Conservation (phyloP, 1,140 invertebrate genomes). For the Dendrolimus kikuchii region DNA sequence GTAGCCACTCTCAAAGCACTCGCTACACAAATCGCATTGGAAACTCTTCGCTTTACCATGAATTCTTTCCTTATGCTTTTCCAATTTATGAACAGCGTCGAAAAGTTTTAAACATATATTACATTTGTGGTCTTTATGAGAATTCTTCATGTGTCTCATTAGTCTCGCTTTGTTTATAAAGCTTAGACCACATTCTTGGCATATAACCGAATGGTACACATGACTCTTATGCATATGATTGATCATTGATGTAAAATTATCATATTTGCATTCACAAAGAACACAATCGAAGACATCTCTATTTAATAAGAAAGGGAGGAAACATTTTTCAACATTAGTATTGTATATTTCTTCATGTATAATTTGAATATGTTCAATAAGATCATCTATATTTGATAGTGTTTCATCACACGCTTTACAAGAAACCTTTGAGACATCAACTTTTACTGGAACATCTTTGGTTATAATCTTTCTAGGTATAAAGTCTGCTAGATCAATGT, state of each 20-base stretch:
- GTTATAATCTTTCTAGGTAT: slow-evolving; percentile 32
- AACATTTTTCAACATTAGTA: slow-evolving; percentile 17
- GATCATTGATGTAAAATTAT: slow-evolving; percentile 36
- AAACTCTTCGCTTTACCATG: slow-evolving; percentile 20
- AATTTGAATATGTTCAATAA: slow-evolving; percentile 26
- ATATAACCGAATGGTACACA: slow-evolving; percentile 26
- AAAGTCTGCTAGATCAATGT: slow-evolving; percentile 25
- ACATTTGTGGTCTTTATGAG: slow-evolving; percentile 28
- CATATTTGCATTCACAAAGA: slow-evolving; percentile 22
- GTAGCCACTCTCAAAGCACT: slow-evolving; percentile 27
- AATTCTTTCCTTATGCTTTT: slow-evolving; percentile 27
- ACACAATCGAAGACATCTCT: slow-evolving; percentile 28
- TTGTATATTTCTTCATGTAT: slow-evolving; percentile 32
- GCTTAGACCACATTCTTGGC: slow-evolving; percentile 39
- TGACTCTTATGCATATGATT: slow-evolving; percentile 41
- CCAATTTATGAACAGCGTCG: slow-evolving; percentile 23
- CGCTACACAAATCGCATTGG: slow-evolving; percentile 30
- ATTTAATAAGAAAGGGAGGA: slow-evolving; percentile 33
- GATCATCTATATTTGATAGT: slow-evolving; percentile 21
- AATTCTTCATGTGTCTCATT: slow-evolving; percentile 33
- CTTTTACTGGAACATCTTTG: slow-evolving; percentile 44
- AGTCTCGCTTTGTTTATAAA: slow-evolving; percentile 30
- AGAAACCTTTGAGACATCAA: slow-evolving; percentile 26
- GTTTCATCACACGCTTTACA: slow-evolving; percentile 27
- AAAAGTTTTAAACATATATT: slow-evolving; percentile 29